Evolutionary conservation across 1,140 invertebrate species (phyloP).

Genomic region (Drosophila virilis): DNA sequence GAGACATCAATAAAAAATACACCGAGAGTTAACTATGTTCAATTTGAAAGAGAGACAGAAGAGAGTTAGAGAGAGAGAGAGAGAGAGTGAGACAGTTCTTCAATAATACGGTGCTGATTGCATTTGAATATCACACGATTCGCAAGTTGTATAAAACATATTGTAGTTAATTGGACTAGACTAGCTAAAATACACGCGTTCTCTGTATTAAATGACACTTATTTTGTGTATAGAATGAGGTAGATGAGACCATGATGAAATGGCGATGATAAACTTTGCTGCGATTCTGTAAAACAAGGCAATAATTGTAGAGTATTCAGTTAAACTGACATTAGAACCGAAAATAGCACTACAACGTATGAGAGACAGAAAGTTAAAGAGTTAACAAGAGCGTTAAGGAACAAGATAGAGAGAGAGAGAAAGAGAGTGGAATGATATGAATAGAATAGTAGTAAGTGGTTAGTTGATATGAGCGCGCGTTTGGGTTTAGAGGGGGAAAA

Average conservation of each 20-base stretch:
- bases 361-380: conserved; percentile 37
- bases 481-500: conserved; percentile 34
- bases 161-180: conserved; percentile 49
- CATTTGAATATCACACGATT: conserved; percentile 40
- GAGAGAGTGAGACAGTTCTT: conserved; percentile 32
- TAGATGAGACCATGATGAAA: conserved; percentile 37
- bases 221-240: conserved; percentile 36
- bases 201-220: conserved; percentile 46
- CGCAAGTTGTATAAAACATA: conserved; percentile 47
- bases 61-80: conserved; percentile 6
- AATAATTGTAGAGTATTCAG: conserved; percentile 34
- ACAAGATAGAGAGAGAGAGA: background rate
- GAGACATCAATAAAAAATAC: conserved; percentile 39
- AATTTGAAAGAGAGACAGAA: conserved; percentile 2
- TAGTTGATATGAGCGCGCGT: conserved; percentile 25
- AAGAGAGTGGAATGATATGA: conserved; percentile 17
- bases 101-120: conserved; percentile 55
- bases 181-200: conserved; percentile 59
- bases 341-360: conserved; percentile 75
- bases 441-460: conserved; percentile 17
- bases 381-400: conserved; percentile 1
- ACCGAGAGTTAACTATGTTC: conserved; percentile 30
- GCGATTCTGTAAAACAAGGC: conserved; percentile 66
- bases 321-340: conserved; percentile 46
- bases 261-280: conserved; percentile 34